Evolutionary conservation across 2,888 invertebrate genomes (phyloP), one percentile per base, ranked within the genome.

Genomic region (Baccha elongata): DNA sequence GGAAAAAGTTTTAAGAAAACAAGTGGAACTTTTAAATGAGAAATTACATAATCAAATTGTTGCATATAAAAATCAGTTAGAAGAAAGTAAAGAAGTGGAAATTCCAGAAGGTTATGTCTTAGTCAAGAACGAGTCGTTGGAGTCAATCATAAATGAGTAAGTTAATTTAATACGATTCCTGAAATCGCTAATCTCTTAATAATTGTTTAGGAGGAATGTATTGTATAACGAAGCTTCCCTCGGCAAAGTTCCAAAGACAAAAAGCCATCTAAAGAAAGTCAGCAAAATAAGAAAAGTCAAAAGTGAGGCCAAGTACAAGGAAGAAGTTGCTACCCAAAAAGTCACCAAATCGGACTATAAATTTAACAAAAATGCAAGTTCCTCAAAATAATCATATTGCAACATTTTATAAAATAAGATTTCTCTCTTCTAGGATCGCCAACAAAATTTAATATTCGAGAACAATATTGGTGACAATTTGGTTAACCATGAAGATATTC

Each of bases 41-140:
- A 93, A 93, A 86, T 90, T 94, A 3, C 92, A 93, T 60, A 91
- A 92, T 15, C 93, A 94, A 89, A 91, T 94, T 87, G 91, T 93
- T 85, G 91, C 92, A 68, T 91, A 86, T 19, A 87, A 88, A n/a
- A 85, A 83, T 0, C 85, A 85, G 64, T 58, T 87, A 23, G 79
- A 79, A 48, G 68, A 71, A 21, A 78, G 85, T 13, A 71, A 86
- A 0, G 85, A 84, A 13, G 44, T 81, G 0, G 74, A 80, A 1
- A 69, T 87, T 69, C 87, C 88, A 1, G 88, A 87, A 3, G 90
- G 89, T 3, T 89, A 87, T 75, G 86, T 87, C 2, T 53, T 87
- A 6, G 86, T 88, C 0, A 87, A 88, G 72, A 87, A 86, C 21
- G 88, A 88, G 5, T 86, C 86, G 0, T 60, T 88, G 55, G 87